Evolutionary conservation across 2,888 invertebrate genomes (phyloP).

Genomic region (Aphelenchoides bicaudatus): DNA sequence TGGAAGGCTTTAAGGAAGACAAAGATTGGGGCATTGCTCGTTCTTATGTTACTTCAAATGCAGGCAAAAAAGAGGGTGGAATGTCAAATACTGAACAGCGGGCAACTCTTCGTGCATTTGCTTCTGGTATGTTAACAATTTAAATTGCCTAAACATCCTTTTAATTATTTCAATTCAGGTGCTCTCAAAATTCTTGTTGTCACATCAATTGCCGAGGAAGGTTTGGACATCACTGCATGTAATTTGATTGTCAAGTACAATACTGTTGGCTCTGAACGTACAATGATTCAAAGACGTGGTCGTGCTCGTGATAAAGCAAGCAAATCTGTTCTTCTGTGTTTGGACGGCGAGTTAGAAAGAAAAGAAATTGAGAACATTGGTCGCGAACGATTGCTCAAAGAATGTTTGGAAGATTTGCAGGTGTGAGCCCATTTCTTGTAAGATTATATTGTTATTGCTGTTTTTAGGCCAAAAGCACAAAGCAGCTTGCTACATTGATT

Average conservation of each 20-base stretch:
- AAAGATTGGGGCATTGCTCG: no score
- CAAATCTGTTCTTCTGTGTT: constrained; percentile 43
- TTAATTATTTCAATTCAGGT: constrained; percentile 37
- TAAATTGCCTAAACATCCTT: neutral
- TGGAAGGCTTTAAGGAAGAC: neutral
- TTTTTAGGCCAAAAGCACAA: constrained; percentile 1
- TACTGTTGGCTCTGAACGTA: constrained; percentile 44
- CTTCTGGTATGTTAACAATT: neutral
- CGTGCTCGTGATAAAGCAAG: constrained; percentile 52
- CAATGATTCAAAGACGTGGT: constrained; percentile 43
- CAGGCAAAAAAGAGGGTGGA: constrained; percentile 10
- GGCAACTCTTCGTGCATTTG: constrained; percentile 8
- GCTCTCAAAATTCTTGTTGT: constrained; percentile 43
- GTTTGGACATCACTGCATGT: constrained; percentile 53
- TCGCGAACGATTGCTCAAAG: constrained; percentile 3
- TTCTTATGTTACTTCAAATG: neutral
- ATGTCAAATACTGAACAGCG: constrained; percentile 13
- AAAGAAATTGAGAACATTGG: constrained; percentile 4
- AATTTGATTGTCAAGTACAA: constrained; percentile 60
- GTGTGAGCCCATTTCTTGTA: neutral
- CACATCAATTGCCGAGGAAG: constrained; percentile 58
- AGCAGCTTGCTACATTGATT: constrained; percentile 1
- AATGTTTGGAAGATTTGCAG: constrained; percentile 1
- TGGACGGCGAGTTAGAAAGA: constrained; percentile 36
- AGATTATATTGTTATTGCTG: neutral